phyloP scores from a whole-genome alignment of 2,797 vertebrate genomes.

The Momotus momota region DNA sequence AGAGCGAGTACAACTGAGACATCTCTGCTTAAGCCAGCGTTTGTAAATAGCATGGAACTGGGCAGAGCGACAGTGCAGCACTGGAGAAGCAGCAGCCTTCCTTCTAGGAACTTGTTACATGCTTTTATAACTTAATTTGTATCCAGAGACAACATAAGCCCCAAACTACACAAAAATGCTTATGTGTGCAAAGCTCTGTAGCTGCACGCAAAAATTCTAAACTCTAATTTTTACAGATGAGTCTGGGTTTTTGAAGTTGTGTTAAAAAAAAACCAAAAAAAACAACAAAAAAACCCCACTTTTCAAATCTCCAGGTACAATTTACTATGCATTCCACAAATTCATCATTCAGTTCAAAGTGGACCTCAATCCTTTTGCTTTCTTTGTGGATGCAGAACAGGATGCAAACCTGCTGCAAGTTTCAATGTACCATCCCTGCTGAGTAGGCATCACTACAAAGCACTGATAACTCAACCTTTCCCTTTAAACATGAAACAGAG shows the following conservation, averaged over 20 bases:
- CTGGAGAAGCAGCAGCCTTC: neutral
- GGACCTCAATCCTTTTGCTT: neutral
- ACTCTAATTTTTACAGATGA: neutral
- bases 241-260: neutral
- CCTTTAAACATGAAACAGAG: constrained; percentile 53
- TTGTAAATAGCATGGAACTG: neutral
- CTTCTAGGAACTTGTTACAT: neutral
- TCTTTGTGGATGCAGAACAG: neutral
- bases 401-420: neutral
- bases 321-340: neutral
- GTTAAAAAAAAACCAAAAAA: too few species aligned
- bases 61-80: neutral
- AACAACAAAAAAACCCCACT: neutral
- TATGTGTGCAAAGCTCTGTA: neutral
- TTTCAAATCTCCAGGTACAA: constrained; percentile 17
- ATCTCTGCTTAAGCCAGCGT: neutral
- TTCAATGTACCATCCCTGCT: neutral
- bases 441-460: constrained; percentile 43
- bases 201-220: neutral
- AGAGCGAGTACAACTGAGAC: neutral
- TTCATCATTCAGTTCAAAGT: neutral
- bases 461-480: neutral
- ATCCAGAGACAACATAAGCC: neutral
- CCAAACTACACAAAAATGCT: neutral
- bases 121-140: constrained; percentile 13